phyloP scores from a whole-genome alignment of 2,113 vertebrate species.

The Spea bombifrons region DNA sequence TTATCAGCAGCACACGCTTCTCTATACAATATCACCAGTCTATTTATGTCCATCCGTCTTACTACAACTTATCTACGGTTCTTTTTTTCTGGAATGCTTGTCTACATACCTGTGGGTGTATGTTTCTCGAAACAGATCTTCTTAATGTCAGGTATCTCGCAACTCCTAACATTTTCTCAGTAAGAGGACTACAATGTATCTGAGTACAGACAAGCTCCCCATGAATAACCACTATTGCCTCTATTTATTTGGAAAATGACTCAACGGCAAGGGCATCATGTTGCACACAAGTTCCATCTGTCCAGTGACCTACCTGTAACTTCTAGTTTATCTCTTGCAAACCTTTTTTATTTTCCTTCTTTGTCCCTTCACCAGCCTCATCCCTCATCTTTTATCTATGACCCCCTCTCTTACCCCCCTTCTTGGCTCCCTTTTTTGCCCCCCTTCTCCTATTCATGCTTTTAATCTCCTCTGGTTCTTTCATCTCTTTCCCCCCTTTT shows the following conservation, averaged over 20 bases:
- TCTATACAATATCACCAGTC: background rate
- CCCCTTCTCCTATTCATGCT: slow-evolving; percentile 37
- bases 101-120: slow-evolving; percentile 11
- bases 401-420: background rate
- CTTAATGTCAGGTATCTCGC: background rate
- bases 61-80: background rate
- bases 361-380: background rate
- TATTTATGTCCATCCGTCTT: background rate
- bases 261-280: slow-evolving; percentile 24
- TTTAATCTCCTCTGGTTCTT: slow-evolving; percentile 28
- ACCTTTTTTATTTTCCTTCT: background rate
- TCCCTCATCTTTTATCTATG: slow-evolving; percentile 15
- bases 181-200: slow-evolving; percentile 10
- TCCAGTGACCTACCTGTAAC: slow-evolving; percentile 33
- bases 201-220: slow-evolving; percentile 3
- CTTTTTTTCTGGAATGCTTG: background rate
- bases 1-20: no score
- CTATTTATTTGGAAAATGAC: slow-evolving; percentile 29
- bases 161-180: slow-evolving; percentile 2
- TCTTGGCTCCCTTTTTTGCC: slow-evolving; percentile 29
- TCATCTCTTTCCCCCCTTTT: background rate
- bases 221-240: slow-evolving; percentile 33
- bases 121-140: background rate
- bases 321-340: background rate
- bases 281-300: slow-evolving; percentile 21